phyloP scores from a whole-genome alignment of 2,113 vertebrate genomes.

The Tyrannus savana region DNA sequence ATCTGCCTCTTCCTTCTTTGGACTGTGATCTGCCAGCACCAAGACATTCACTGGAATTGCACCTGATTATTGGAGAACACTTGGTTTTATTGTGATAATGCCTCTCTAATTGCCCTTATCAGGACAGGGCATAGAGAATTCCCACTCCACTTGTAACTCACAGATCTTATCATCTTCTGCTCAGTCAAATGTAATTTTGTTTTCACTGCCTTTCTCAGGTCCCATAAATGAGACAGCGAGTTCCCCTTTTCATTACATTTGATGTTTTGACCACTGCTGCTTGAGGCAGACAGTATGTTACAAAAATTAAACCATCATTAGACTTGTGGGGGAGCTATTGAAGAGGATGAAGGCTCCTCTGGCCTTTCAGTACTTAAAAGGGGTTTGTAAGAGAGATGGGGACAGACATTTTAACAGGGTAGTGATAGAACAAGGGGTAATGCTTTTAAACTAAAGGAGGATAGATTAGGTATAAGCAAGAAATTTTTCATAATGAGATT shows the following conservation, averaged over 20 bases:
- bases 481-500: accelerated
- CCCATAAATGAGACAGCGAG: slow-evolving; percentile 32
- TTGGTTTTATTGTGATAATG: slow-evolving; percentile 59
- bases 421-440: accelerated
- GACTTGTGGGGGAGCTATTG: not conserved
- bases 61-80: slow-evolving; percentile 37
- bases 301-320: not conserved
- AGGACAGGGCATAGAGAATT: slow-evolving; percentile 54
- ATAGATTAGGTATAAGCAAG: not conserved
- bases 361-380: not conserved
- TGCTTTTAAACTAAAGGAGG: not conserved
- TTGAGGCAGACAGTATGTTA: not conserved
- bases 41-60: not conserved
- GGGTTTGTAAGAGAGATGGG: not conserved
- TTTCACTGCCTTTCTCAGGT: slow-evolving; percentile 40
- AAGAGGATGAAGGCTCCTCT: not conserved
- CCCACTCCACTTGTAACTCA: slow-evolving; percentile 21
- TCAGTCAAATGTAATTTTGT: slow-evolving; percentile 55
- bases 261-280: not conserved
- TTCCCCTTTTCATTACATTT: slow-evolving; percentile 19
- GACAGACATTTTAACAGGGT: not conserved
- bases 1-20: not conserved
- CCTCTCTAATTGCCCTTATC: slow-evolving; percentile 65
- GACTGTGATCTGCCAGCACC: not conserved
- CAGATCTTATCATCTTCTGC: slow-evolving; percentile 61